Conservation (phyloP, 2,113 vertebrate genomes). For the Hypomesus transpacificus region DNA sequence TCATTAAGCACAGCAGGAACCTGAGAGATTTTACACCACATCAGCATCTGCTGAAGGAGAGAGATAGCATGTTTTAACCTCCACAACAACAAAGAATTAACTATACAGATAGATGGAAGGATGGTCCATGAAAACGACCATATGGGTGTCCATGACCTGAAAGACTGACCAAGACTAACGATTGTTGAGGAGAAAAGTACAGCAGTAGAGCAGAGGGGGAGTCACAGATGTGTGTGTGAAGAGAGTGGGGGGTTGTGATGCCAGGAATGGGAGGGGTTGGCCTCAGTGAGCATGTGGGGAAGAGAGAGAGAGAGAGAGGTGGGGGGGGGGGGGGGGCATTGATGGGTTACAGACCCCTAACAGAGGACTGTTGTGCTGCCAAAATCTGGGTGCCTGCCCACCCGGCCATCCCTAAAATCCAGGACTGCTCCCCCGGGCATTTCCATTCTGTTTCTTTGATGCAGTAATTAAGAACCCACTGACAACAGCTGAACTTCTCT, state of each 20-base stretch:
- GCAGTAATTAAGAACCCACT: conserved; percentile 50
- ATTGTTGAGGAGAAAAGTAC: conserved; percentile 6
- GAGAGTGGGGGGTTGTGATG: conserved; percentile 13
- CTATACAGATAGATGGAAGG: background rate
- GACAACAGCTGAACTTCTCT: conserved; percentile 42
- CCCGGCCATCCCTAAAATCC: conserved; percentile 39
- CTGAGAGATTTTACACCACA: background rate
- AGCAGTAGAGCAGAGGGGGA: conserved; percentile 15
- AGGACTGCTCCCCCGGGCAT: conserved; percentile 29
- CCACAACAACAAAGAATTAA: conserved; percentile 21
- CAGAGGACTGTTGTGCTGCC: conserved; percentile 33
- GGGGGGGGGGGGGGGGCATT: conserved; percentile 23
- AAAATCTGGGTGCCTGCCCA: conserved; percentile 17
- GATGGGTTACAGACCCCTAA: conserved; percentile 16
- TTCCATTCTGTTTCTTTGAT: conserved; percentile 53
- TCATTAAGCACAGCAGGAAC: background rate
- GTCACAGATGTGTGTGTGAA: conserved; percentile 15
- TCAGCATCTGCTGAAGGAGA: conserved; percentile 37
- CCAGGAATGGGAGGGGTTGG: background rate
- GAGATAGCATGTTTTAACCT: conserved; percentile 43
- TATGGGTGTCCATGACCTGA: no score
- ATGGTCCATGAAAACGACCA: no score
- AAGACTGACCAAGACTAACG: no score
- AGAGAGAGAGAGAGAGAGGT: conserved; percentile 19
- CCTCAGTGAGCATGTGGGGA: background rate